Percentiles rank a stretch among this genome's conserved stretches.
Conservation (phyloP, 2,888 invertebrate genomes). For the Ectemnius lituratus region DNA sequence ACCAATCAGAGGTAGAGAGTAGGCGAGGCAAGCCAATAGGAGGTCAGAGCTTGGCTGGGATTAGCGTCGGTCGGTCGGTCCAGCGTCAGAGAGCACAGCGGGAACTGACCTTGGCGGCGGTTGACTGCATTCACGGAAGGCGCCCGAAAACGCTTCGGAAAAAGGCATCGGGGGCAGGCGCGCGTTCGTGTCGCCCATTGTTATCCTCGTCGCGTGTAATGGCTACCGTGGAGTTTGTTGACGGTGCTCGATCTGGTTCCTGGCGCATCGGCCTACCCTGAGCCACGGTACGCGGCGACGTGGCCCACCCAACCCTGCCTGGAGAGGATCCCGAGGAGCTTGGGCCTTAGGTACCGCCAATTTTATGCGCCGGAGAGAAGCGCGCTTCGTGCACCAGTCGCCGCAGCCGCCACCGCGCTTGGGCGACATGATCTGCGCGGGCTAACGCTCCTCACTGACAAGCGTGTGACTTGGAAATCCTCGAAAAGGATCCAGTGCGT, state of each 20-base stretch:
- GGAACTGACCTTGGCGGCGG: slow-evolving; percentile 57
- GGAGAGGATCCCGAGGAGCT: slow-evolving; percentile 20
- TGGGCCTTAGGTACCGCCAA: slow-evolving; percentile 42
- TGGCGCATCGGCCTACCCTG: slow-evolving; percentile 57
- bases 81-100: slow-evolving; percentile 21
- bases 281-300: slow-evolving; percentile 42
- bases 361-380: slow-evolving; percentile 52
- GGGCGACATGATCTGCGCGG: slow-evolving; percentile 69
- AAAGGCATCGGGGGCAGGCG: slow-evolving; percentile 62
- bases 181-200: slow-evolving; percentile 72
- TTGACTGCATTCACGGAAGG: slow-evolving; percentile 58
- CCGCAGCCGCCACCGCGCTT: slow-evolving; percentile 55
- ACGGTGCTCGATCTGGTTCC: slow-evolving; percentile 63
- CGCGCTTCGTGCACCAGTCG: slow-evolving; percentile 58
- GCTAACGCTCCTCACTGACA: slow-evolving; percentile 68
- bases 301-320: slow-evolving; percentile 39
- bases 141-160: slow-evolving; percentile 62
- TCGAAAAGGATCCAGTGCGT: neutral
- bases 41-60: neutral
- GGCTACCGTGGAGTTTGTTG: slow-evolving; percentile 72
- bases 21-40: slow-evolving; percentile 4
- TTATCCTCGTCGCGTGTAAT: slow-evolving; percentile 75
- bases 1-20: neutral
- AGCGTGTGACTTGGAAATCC: slow-evolving; percentile 54
- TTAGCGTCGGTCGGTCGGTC: neutral